Conservation (phyloP, 1,140 invertebrate species). For the Sesamia nonagrioides region DNA sequence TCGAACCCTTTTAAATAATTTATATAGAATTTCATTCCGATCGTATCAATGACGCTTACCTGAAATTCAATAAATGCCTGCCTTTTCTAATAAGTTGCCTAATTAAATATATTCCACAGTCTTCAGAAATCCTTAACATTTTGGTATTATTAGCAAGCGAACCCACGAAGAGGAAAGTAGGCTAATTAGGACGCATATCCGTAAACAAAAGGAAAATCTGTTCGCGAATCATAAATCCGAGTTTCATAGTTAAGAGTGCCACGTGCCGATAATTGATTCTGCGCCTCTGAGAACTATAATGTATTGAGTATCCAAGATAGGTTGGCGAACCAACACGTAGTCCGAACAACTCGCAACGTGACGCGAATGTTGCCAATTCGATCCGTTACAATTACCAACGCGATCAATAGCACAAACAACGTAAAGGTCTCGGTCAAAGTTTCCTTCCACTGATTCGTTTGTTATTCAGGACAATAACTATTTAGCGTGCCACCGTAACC, state of each 20-base stretch:
- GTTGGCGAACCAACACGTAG: conserved; percentile 59
- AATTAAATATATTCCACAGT: not conserved
- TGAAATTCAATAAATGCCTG: not conserved
- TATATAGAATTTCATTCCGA: not conserved
- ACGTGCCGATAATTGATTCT: conserved; percentile 75
- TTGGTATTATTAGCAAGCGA: not conserved
- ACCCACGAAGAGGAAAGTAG: not conserved
- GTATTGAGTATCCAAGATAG: conserved; percentile 71
- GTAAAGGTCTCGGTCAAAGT: conserved; percentile 50
- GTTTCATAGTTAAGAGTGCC: conserved; percentile 58
- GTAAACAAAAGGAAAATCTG: conserved; percentile 48
- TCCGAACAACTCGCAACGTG: conserved; percentile 61
- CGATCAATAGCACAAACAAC: conserved; percentile 75
- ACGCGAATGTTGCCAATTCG: conserved; percentile 59
- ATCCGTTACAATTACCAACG: conserved; percentile 75
- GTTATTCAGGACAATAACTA: conserved; percentile 41
- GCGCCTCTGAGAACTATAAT: conserved; percentile 72
- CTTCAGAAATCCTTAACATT: not conserved
- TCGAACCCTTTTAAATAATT: conserved; percentile 18
- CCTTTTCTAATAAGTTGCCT: conserved; percentile 3
- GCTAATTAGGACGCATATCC: conserved; percentile 13
- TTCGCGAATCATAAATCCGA: conserved; percentile 50
- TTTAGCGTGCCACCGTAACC: conserved; percentile 8
- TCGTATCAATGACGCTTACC: not conserved
- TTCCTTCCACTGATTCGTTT: conserved; percentile 38